Percentiles rank a stretch among this genome's conserved stretches.
Conservation (phyloP, 2,797 vertebrate genomes). For the Ceryle rudis region DNA sequence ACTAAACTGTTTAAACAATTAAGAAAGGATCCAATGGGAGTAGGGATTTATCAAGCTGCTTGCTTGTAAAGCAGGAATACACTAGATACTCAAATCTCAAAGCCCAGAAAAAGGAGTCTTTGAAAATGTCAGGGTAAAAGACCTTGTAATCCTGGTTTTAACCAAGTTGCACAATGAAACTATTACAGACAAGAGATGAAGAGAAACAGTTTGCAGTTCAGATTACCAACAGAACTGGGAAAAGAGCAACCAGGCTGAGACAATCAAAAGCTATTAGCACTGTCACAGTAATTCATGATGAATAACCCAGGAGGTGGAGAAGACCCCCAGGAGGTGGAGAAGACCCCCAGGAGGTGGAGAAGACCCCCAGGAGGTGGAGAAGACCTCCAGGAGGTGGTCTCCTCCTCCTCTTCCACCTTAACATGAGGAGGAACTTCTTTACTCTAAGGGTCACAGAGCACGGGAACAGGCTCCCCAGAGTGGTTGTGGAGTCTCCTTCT, state of each 20-base stretch:
- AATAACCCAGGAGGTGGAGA: neutral
- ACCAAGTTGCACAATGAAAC: neutral
- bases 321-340: neutral
- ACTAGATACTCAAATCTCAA: neutral
- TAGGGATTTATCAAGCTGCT: neutral
- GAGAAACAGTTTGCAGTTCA: neutral
- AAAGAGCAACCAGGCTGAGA: neutral
- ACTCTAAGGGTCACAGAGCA: too few species aligned
- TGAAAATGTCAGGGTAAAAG: neutral
- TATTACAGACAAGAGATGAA: neutral
- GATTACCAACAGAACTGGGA: neutral
- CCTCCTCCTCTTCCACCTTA: too few species aligned
- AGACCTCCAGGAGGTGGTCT: too few species aligned
- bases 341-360: neutral
- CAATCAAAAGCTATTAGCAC: neutral
- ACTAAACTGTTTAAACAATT: neutral
- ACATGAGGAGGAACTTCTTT: too few species aligned
- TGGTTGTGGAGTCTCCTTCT: too few species aligned
- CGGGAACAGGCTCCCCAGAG: too few species aligned
- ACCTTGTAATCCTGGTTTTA: neutral
- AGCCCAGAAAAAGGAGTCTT: neutral
- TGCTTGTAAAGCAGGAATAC: neutral
- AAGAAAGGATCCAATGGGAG: neutral
- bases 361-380: neutral
- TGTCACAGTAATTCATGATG: neutral